phyloP scores from a whole-genome alignment of 2,797 vertebrate species.

The Sebastes itinus region DNA sequence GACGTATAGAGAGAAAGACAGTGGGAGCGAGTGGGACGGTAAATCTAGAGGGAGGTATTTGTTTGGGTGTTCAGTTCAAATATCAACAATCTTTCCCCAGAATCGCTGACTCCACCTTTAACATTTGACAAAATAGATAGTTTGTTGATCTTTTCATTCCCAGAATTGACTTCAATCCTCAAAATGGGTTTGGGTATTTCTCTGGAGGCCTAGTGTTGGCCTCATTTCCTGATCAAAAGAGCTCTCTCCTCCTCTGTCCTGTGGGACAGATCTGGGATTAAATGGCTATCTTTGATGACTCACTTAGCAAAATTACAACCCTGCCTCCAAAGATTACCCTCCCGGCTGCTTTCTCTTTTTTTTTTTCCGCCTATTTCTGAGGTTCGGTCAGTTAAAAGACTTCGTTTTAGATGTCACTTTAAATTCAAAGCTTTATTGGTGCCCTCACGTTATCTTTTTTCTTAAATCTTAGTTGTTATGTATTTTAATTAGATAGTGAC shows the following conservation, averaged over 20 bases:
- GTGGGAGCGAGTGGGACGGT: neutral
- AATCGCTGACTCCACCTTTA: neutral
- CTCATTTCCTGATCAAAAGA: slow-evolving; percentile 81
- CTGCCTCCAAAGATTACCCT: slow-evolving; percentile 67
- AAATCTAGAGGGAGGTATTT: neutral
- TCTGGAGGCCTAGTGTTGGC: slow-evolving; percentile 70
- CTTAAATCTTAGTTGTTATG: neutral
- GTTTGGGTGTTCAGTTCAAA: neutral
- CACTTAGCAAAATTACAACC: slow-evolving; percentile 82
- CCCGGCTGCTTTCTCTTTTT: slow-evolving; percentile 25
- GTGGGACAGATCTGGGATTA: slow-evolving; percentile 81
- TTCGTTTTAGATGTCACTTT: slow-evolving; percentile 40
- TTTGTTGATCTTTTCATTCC: slow-evolving; percentile 75
- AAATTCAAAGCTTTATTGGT: slow-evolving; percentile 24
- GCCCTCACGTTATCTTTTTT: neutral
- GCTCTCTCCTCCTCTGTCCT: slow-evolving; percentile 61
- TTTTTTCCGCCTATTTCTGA: neutral
- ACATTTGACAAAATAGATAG: slow-evolving; percentile 59
- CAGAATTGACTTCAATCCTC: slow-evolving; percentile 73
- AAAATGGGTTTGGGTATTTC: slow-evolving; percentile 69
- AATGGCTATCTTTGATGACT: slow-evolving; percentile 82
- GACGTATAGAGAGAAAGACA: rapidly evolving
- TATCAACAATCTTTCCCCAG: neutral
- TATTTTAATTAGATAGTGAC: slow-evolving; percentile 19
- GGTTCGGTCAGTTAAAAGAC: slow-evolving; percentile 40